Conservation (phyloP, 2,888 invertebrate species). For the Lepetodrilus schrolli region DNA sequence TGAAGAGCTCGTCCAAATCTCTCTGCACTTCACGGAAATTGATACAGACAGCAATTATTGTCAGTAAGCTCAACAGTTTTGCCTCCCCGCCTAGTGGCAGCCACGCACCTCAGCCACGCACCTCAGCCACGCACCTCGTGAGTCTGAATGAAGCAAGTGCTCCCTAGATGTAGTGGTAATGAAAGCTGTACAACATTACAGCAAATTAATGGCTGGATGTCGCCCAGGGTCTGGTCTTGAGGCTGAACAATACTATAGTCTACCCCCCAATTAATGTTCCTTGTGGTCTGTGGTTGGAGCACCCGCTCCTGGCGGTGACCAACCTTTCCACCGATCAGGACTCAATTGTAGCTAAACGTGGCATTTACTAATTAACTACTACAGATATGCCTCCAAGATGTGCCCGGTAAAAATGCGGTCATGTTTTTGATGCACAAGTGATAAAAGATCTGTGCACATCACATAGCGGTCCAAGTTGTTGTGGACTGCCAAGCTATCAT, state of each 20-base stretch:
- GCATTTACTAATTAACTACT: slow-evolving; percentile 8
- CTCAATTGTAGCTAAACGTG: slow-evolving; percentile 9
- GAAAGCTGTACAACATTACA: slow-evolving; percentile 17
- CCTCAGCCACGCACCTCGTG: no score
- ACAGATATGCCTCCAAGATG: neutral
- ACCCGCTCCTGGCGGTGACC: neutral
- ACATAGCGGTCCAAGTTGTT: no score
- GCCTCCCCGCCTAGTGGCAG: no score
- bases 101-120: no score
- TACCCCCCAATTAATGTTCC: neutral
- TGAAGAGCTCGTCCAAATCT: no score
- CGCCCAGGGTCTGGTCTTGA: neutral
- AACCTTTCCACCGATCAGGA: neutral
- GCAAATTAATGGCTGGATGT: slow-evolving; percentile 15
- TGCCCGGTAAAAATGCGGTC: neutral
- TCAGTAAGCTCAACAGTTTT: no score
- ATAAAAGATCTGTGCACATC: no score
- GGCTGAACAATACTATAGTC: slow-evolving; percentile 4
- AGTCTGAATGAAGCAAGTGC: no score
- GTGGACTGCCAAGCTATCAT: no score
- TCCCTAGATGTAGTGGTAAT: no score
- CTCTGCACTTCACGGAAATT: no score
- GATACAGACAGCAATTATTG: no score
- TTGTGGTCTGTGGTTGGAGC: neutral
- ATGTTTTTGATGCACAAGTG: neutral